Evolutionary conservation across 2,797 vertebrate genomes (phyloP).

Genomic region (Dicrostonyx torquatus): DNA sequence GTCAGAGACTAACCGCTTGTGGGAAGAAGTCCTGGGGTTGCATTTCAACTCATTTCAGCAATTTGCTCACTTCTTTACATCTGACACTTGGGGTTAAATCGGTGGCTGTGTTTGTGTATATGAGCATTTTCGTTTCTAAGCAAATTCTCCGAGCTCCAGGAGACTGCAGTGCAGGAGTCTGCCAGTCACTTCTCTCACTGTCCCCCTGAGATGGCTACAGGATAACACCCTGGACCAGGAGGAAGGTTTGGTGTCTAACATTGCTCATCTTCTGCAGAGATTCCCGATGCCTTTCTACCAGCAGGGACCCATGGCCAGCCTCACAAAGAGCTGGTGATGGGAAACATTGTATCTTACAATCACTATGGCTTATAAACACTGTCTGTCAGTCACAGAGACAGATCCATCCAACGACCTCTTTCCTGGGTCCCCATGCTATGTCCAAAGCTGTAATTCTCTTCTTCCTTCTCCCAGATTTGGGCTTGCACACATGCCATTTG

Average conservation of each 20-base stretch:
- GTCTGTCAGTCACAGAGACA: background rate
- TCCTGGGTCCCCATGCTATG: background rate
- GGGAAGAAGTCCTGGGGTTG: slow-evolving; percentile 65
- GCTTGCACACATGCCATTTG: background rate
- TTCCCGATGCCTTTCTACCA: background rate
- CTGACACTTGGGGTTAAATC: slow-evolving; percentile 64
- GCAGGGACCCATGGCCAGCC: background rate
- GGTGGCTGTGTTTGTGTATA: slow-evolving; percentile 42
- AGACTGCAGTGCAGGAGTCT: background rate
- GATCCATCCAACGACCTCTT: background rate
- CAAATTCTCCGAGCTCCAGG: background rate
- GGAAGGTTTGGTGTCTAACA: background rate
- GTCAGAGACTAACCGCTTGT: slow-evolving; percentile 76
- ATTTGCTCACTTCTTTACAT: slow-evolving; percentile 74
- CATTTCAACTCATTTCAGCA: slow-evolving; percentile 72
- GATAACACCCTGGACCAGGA: background rate
- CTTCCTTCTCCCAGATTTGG: background rate
- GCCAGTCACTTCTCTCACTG: background rate
- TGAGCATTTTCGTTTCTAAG: slow-evolving; percentile 59
- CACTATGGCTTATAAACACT: background rate
- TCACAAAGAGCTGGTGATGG: background rate
- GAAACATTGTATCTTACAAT: background rate
- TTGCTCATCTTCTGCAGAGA: background rate
- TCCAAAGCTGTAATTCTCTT: background rate
- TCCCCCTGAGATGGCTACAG: background rate